Conservation (phyloP, 2,797 vertebrate species). For the Notoglanidium macrostoma region DNA sequence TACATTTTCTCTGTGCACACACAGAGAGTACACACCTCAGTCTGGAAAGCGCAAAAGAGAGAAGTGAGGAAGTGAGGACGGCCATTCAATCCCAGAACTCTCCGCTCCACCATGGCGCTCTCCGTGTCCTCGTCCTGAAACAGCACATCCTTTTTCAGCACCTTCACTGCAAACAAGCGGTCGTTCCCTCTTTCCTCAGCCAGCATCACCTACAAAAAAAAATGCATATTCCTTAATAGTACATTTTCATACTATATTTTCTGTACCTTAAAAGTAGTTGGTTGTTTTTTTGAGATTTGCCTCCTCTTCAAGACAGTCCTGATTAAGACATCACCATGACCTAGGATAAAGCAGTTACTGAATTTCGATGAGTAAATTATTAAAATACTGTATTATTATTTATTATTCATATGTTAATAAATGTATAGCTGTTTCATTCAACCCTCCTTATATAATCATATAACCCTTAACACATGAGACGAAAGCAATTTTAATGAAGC, state of each 20-base stretch:
- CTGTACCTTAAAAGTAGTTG: background rate
- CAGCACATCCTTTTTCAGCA: conserved; percentile 91
- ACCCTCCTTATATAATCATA: background rate
- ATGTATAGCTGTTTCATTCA: background rate
- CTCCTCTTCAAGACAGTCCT: background rate
- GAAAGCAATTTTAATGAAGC: background rate
- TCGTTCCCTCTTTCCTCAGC: conserved; percentile 86
- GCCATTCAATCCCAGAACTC: conserved; percentile 81
- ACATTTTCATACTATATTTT: background rate
- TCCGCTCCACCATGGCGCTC: conserved; percentile 89
- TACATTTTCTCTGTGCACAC: background rate
- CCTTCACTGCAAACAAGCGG: conserved; percentile 87
- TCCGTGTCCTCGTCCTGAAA: conserved; percentile 93
- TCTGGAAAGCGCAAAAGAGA: conserved; percentile 90
- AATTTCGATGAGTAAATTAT: background rate
- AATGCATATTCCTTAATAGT: background rate
- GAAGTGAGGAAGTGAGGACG: conserved; percentile 89
- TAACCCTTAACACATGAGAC: background rate
- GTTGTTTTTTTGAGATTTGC: background rate
- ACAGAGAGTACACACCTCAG: conserved; percentile 71
- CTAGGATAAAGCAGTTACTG: background rate
- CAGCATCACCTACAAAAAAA: conserved; percentile 80
- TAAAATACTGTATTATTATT: background rate
- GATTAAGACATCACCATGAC: background rate
- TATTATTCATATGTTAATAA: background rate